A percentile compares a stretch with the other conserved stretches of the same genome.
These are phyloP conservation scores for Bombus difficillimus DNA, from an alignment of 1,140 invertebrate genomes.

Conservation along the genomic window DNA sequence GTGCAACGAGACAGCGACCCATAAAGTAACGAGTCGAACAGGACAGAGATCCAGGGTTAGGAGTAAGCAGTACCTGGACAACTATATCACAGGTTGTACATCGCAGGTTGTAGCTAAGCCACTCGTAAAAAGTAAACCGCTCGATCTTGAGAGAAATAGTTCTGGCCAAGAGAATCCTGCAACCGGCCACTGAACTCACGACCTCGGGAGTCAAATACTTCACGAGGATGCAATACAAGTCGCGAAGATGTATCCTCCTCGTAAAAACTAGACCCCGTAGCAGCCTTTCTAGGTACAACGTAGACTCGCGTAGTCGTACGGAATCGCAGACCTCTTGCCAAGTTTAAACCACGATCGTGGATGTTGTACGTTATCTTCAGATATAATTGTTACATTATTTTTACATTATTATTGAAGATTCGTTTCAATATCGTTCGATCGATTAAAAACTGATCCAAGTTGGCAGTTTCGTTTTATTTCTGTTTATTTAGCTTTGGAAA, in stretches of 20 bases:
- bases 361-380: too few relatives aligned
- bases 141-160: slow-evolving; percentile 44
- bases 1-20: not conserved
- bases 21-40: slow-evolving; percentile 15
- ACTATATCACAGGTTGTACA: not conserved
- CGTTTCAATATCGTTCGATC: too few relatives aligned
- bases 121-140: slow-evolving; percentile 29
- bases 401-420: too few relatives aligned
- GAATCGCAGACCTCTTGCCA: not conserved
- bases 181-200: slow-evolving; percentile 47
- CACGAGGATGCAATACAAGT: slow-evolving; percentile 8
- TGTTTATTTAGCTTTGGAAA: too few relatives aligned
- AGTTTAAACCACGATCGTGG: not conserved
- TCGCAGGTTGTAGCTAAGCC: slow-evolving; percentile 4
- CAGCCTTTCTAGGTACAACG: slow-evolving; percentile 3
- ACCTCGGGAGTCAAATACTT: slow-evolving; percentile 40
- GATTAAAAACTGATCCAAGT: too few relatives aligned
- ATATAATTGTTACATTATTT: not conserved
- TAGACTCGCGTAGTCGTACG: not conserved
- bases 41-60: not conserved
- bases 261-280: slow-evolving; percentile 47
- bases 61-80: slow-evolving; percentile 18
- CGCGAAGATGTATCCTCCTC: slow-evolving; percentile 14
- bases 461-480: too few relatives aligned
- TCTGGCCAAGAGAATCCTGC: slow-evolving; percentile 7